These are phyloP conservation scores for Dione vanillae DNA, from an alignment of 2,888 invertebrate species.

Conservation along the genomic window DNA sequence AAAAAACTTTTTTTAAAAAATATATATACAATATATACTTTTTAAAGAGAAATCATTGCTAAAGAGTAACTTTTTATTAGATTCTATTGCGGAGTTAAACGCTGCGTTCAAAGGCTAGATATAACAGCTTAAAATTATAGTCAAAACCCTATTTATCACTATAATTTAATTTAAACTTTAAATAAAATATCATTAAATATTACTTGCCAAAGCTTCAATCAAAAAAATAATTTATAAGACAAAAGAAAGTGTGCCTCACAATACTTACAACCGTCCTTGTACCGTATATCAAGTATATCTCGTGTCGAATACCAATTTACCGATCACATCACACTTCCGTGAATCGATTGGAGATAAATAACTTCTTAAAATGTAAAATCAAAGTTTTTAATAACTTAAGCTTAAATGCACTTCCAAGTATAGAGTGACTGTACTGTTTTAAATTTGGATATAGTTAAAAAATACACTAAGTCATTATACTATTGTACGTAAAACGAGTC, in stretches of 20 bases:
- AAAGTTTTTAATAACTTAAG: slow-evolving; percentile 26
- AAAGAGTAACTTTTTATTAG: no score
- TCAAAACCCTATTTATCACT: no score
- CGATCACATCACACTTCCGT: slow-evolving; percentile 38
- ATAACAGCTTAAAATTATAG: no score
- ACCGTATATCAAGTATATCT: slow-evolving; percentile 37
- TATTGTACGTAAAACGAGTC: no score
- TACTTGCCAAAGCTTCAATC: neutral
- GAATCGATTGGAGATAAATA: slow-evolving; percentile 41
- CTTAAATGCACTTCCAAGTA: slow-evolving; percentile 7
- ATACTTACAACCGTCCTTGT: slow-evolving; percentile 37
- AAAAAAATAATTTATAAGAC: neutral
- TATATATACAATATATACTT: no score
- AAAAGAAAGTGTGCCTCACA: slow-evolving; percentile 30
- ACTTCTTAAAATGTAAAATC: slow-evolving; percentile 28
- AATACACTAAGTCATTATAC: no score
- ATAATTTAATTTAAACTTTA: no score
- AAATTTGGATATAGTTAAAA: no score
- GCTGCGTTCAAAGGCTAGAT: no score
- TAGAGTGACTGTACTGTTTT: neutral
- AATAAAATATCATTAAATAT: neutral
- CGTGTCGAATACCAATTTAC: slow-evolving; percentile 17
- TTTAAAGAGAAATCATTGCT: no score
- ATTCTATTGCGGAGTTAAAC: no score
- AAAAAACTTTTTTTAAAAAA: no score